Conservation (phyloP, 2,888 invertebrate genomes). For the Thera britannica region DNA sequence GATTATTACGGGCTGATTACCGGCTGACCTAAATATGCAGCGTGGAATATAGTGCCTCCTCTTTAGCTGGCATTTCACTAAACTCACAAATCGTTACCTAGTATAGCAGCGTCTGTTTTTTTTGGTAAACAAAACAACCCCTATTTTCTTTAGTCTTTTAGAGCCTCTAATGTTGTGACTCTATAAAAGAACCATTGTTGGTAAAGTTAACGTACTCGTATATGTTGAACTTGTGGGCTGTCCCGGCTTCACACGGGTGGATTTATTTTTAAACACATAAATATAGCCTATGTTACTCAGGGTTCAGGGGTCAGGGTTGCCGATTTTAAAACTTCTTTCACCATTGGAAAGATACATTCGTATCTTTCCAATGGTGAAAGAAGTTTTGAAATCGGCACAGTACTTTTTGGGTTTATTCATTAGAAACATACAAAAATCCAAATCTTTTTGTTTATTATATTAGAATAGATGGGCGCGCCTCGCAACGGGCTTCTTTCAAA, state of each 20-base stretch:
- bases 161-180: neutral
- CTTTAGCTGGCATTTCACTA: slow-evolving; percentile 40
- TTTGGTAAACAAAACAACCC: neutral
- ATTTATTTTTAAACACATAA: too few species aligned
- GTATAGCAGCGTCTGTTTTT: slow-evolving; percentile 7
- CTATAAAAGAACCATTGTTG: neutral
- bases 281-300: too few species aligned
- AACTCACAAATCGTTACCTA: slow-evolving; percentile 12
- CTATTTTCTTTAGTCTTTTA: slow-evolving; percentile 2
- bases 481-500: slow-evolving; percentile 4
- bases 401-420: too few species aligned
- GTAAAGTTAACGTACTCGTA: neutral
- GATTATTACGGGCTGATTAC: slow-evolving; percentile 69
- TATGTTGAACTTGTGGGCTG: too few species aligned
- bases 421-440: too few species aligned
- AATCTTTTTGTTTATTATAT: too few species aligned
- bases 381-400: too few species aligned
- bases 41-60: slow-evolving; percentile 53
- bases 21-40: slow-evolving; percentile 63
- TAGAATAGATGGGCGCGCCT: neutral
- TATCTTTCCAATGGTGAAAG: too few species aligned
- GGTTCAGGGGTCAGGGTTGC: too few species aligned
- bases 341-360: too few species aligned
- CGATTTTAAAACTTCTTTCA: too few species aligned
- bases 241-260: too few species aligned